A percentile compares a stretch with the other conserved stretches of the same genome.
Evolutionary conservation across 1,140 invertebrate genomes (phyloP).

Genomic region (Dendrolimus punctatus): DNA sequence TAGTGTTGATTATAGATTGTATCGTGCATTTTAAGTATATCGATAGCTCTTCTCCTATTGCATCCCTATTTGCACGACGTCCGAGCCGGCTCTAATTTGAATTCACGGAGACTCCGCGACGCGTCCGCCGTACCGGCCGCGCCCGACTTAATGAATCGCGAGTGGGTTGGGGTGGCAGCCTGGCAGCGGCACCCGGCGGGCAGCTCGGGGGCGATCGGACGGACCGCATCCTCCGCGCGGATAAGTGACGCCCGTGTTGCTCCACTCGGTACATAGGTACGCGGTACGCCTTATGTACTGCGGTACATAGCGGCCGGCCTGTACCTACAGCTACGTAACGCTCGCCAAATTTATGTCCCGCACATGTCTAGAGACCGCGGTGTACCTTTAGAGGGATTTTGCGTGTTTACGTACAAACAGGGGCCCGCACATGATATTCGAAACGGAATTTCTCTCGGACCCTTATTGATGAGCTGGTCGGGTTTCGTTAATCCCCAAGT

Average conservation of each 20-base stretch:
- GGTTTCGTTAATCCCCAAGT: slow-evolving; percentile 16
- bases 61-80: slow-evolving; percentile 56
- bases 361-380: slow-evolving; percentile 70
- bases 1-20: too few relatives aligned
- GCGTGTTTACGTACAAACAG: slow-evolving; percentile 65
- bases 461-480: slow-evolving; percentile 56
- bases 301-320: slow-evolving; percentile 56
- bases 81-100: slow-evolving; percentile 69
- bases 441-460: slow-evolving; percentile 59
- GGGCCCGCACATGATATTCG: slow-evolving; percentile 56
- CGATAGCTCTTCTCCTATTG: slow-evolving; percentile 7
- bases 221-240: slow-evolving; percentile 68
- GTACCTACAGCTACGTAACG: slow-evolving; percentile 54
- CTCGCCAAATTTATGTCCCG: slow-evolving; percentile 70
- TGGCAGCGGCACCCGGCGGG: slow-evolving; percentile 12
- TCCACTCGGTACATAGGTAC: slow-evolving; percentile 41
- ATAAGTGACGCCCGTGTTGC: slow-evolving; percentile 70
- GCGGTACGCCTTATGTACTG: slow-evolving; percentile 47
- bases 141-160: slow-evolving; percentile 71
- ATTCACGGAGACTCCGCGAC: slow-evolving; percentile 68
- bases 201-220: slow-evolving; percentile 47
- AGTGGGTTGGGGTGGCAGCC: slow-evolving; percentile 33
- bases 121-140: slow-evolving; percentile 67
- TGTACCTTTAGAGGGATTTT: slow-evolving; percentile 68
- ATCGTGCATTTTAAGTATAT: background rate